A percentile compares a stretch with the other conserved stretches of the same genome.
phyloP scores from a whole-genome alignment of 2,888 invertebrate species.

The Tubulanus polymorphus region DNA sequence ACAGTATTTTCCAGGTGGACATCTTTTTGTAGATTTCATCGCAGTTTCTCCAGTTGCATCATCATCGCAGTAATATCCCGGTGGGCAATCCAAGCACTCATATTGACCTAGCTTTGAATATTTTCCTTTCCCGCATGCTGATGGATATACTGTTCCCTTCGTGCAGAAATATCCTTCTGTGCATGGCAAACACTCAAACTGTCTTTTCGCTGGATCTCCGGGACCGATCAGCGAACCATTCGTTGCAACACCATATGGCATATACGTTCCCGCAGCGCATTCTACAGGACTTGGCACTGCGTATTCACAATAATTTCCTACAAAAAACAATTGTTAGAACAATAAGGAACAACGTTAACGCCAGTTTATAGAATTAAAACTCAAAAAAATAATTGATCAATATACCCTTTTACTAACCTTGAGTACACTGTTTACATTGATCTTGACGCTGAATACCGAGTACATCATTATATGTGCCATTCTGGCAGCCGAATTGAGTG shows the following conservation, averaged over 20 bases:
- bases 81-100: conserved; percentile 22
- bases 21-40: conserved; percentile 40
- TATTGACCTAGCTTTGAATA: conserved; percentile 36
- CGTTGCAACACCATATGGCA: conserved; percentile 41
- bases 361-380: no score
- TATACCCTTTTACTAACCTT: conserved; percentile 27
- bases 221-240: conserved; percentile 22
- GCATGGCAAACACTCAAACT: conserved; percentile 41
- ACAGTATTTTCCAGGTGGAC: conserved; percentile 43
- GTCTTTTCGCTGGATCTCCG: conserved; percentile 39
- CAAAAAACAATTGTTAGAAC: conserved; percentile 12
- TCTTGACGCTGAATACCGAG: conserved; percentile 27
- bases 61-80: conserved; percentile 49
- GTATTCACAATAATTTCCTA: conserved; percentile 47
- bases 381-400: not conserved
- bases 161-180: conserved; percentile 41
- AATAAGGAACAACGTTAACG: no score
- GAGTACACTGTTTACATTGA: conserved; percentile 43
- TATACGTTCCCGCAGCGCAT: conserved; percentile 43
- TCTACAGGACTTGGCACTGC: conserved; percentile 29
- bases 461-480: conserved; percentile 44
- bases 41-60: conserved; percentile 37
- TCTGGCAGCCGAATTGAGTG: conserved; percentile 40
- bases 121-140: conserved; percentile 32
- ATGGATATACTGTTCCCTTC: conserved; percentile 31